A percentile compares a stretch with the other conserved stretches of the same genome.
Evolutionary conservation across 1,140 invertebrate species (phyloP).

Genomic region (Pachypsylla venusta): DNA sequence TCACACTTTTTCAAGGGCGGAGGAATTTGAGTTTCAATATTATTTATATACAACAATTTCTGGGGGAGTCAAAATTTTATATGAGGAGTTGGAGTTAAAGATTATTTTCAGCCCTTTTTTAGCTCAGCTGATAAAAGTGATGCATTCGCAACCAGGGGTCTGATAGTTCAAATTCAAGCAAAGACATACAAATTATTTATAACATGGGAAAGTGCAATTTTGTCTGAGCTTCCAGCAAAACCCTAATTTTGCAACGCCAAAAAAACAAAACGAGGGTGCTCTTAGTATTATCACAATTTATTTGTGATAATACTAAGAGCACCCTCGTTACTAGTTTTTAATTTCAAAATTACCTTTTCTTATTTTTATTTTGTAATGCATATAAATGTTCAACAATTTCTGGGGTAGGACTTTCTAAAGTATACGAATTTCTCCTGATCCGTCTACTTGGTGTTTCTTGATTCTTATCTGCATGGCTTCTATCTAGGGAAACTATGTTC

Average conservation of each 20-base stretch:
- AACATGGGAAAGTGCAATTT: neutral
- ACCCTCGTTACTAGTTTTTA: neutral
- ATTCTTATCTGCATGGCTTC: neutral
- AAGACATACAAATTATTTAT: neutral
- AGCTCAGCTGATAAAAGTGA: no score
- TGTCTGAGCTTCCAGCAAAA: no score
- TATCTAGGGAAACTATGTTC: neutral
- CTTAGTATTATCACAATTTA: neutral
- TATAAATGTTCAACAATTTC: neutral
- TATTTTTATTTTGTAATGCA: slow-evolving; percentile 5
- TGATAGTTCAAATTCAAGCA: no score
- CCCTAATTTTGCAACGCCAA: neutral
- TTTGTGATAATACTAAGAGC: neutral
- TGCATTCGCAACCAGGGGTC: no score
- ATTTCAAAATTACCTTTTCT: neutral
- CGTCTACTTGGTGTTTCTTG: neutral
- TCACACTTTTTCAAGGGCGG: no score
- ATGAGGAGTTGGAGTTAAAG: no score
- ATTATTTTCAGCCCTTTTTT: no score
- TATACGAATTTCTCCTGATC: neutral
- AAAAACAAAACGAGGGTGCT: neutral
- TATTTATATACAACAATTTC: no score
- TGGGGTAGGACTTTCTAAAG: neutral
- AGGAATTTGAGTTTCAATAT: no score
- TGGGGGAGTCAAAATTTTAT: no score